Evolutionary conservation across 2,113 vertebrate species (phyloP).

Genomic region (Pelobates fuscus): DNA sequence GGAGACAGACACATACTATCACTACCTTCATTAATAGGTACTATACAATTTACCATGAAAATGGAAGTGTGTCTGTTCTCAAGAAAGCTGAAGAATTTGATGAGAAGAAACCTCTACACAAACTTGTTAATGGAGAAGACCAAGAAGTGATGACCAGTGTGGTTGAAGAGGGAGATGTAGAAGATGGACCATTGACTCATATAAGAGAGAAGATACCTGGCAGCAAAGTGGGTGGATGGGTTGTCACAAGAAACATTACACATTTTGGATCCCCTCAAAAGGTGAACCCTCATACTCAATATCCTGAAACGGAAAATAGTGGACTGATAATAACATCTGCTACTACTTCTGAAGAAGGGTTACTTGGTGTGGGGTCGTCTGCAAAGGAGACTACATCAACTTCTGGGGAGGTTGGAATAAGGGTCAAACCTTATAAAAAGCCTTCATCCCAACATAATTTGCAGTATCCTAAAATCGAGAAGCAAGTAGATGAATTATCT

Average conservation of each 20-base stretch:
- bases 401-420: background rate
- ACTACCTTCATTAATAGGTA: conserved; percentile 34
- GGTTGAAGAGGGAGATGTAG: background rate
- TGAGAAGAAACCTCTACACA: background rate
- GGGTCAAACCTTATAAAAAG: background rate
- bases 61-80: background rate
- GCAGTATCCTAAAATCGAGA: background rate
- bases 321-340: background rate
- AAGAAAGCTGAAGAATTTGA: conserved; percentile 1
- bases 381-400: background rate
- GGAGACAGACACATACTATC: background rate
- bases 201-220: background rate
- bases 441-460: background rate
- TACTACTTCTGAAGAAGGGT: background rate
- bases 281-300: background rate
- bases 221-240: background rate
- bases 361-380: background rate
- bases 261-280: background rate
- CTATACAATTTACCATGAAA: background rate
- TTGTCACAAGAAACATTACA: conserved; percentile 24
- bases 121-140: background rate
- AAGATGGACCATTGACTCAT: background rate
- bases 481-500: background rate
- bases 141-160: background rate
- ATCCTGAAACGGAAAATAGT: background rate